Conservation (phyloP, 2,113 vertebrate species). For the Antechinus stuartii region DNA sequence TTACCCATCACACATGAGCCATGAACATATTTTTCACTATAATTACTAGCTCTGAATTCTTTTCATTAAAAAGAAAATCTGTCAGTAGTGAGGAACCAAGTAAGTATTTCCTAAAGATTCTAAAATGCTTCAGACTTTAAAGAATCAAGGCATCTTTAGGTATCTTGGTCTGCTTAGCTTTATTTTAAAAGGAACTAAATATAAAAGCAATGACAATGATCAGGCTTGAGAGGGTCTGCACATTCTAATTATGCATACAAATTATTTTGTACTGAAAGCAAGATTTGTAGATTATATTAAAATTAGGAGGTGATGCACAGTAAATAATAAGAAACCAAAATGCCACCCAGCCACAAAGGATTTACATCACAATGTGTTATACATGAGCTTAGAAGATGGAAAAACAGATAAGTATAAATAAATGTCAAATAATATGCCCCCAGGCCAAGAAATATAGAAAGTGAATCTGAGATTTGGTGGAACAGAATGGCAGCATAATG, state of each 20-base stretch:
- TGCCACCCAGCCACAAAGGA: constrained; percentile 34
- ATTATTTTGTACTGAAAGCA: constrained; percentile 57
- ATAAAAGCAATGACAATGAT: constrained; percentile 49
- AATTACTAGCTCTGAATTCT: constrained; percentile 20
- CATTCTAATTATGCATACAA: constrained; percentile 71
- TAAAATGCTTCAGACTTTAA: constrained; percentile 31
- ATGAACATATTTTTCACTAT: constrained; percentile 23
- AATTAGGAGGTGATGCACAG: neutral
- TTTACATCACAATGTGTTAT: constrained; percentile 59
- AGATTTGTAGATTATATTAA: constrained; percentile 61
- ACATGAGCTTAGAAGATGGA: constrained; percentile 61
- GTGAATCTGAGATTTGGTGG: constrained; percentile 22
- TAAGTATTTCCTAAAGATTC: neutral
- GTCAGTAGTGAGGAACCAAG: constrained; percentile 26
- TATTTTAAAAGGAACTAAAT: constrained; percentile 45
- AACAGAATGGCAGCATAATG: neutral
- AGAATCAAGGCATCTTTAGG: neutral
- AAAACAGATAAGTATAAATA: constrained; percentile 72
- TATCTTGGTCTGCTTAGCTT: neutral
- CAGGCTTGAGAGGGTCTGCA: neutral
- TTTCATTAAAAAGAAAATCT: constrained; percentile 45
- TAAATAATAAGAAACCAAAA: constrained; percentile 63
- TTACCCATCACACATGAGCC: neutral
- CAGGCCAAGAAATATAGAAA: constrained; percentile 58
- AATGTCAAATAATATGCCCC: constrained; percentile 61